Evolutionary conservation across 1,140 invertebrate genomes (phyloP).

Genomic region (Bombus affinis): DNA sequence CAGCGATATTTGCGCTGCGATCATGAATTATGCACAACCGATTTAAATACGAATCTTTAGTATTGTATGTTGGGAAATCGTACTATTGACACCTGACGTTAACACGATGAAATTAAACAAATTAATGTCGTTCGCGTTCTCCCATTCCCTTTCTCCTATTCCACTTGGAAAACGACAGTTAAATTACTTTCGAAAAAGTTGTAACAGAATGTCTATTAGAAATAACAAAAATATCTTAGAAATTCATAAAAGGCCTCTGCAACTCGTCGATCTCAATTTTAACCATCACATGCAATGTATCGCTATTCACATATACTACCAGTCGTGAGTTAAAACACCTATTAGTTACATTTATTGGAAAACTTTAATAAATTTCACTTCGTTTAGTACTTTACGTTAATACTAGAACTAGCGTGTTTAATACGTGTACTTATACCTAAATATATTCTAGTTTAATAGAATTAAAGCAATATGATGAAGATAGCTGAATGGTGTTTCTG

Average conservation of each 20-base stretch:
- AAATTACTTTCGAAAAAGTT: background rate
- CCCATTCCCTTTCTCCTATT: background rate
- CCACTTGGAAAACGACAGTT: background rate
- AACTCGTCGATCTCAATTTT: background rate
- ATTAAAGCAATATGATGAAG: too few species aligned
- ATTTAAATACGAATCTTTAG: slow-evolving; percentile 32
- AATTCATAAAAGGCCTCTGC: background rate
- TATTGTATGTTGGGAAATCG: background rate
- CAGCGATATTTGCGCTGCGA: slow-evolving; percentile 28
- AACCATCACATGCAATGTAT: too few species aligned
- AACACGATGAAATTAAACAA: background rate
- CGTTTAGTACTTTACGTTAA: too few species aligned
- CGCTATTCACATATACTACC: too few species aligned
- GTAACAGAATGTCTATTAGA: background rate
- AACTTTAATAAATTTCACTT: too few species aligned
- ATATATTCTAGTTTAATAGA: too few species aligned
- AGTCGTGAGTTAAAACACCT: too few species aligned
- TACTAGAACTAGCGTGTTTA: too few species aligned
- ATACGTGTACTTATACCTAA: too few species aligned
- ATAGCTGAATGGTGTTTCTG: too few species aligned
- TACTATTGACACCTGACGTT: background rate
- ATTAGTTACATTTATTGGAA: too few species aligned
- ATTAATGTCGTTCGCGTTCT: background rate
- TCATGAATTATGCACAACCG: slow-evolving; percentile 39
- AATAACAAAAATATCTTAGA: background rate